Base-by-base conservation (phyloP, 2,113 vertebrate genomes). In the Meleagris gallopavo region DNA sequence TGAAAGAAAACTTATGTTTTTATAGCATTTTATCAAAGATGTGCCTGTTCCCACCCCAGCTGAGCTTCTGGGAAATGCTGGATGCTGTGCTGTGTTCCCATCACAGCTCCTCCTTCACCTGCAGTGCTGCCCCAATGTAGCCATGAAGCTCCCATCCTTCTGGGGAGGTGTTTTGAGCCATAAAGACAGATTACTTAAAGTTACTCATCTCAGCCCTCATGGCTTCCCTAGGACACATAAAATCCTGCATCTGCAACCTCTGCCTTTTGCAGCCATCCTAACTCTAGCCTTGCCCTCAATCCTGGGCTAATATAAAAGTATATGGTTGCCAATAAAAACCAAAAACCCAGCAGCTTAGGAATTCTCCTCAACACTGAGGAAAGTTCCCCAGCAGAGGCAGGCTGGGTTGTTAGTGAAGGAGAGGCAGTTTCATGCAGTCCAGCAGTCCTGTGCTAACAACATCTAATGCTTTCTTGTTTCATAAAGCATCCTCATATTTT, bases 91-190 rank as follows among this genome's bases (percentile, higher is more conserved):
- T 1, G 13, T 24, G 41, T 46, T 21, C 20, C 65, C 13, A 10
- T 46, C 43, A 24, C 41, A n/a, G 2, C 17, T 65, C 9, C 19
- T 75, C 21, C 80, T 69, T 32, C 55, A 75, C 40, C 4, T 10
- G 6, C 11, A 13, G 17, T 0, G 1, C 13, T 9, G 22, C 7
- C 41, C 13, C 13, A 20, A 1, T 22, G 0, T 0, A 2, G 34
- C 25, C 2, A 15, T 22, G 70, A 74, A 2, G 18, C 16, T 57
- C 34, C 11, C 19, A 6, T 16, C 34, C 48, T 41, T 40, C 54
- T 38, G 34, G 43, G 21, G 58, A 5, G 10, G 16, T 6, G 3
- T 34, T 5, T 57, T 12, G 3, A 27, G 60, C 6, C 24, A 29
- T 2, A 34, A 46, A 46, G 22, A 9, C 5, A 43, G 25, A 4